Percentiles rank a stretch among this genome's conserved stretches.
These are phyloP conservation scores for Ceratotherium simum DNA, from an alignment of 2,113 vertebrate species.

Conservation along the genomic window DNA sequence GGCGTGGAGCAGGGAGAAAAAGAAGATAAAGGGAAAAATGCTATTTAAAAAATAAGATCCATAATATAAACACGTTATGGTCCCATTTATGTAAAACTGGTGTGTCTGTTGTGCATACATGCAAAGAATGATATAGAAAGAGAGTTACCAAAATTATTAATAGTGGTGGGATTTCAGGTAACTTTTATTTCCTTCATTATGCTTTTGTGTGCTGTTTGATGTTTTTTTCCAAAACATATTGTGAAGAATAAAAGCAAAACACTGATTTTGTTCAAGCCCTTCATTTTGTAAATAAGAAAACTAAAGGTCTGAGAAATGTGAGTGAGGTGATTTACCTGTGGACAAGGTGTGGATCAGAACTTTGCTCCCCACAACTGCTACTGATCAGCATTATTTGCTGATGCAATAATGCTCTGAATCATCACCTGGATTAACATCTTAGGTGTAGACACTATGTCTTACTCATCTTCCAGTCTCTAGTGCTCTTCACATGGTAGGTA, in stretches of 20 bases:
- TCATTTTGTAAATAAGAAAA: not conserved
- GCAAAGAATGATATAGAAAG: not conserved
- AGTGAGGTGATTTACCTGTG: not conserved
- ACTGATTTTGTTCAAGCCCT: not conserved
- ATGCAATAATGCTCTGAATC: not conserved
- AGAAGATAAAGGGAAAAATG: not conserved
- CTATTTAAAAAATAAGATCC: not conserved
- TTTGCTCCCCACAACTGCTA: not conserved
- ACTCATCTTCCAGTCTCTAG: not conserved
- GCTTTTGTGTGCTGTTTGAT: not conserved
- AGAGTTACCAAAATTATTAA: not conserved
- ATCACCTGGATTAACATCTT: not conserved
- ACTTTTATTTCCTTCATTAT: not conserved
- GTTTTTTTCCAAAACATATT: not conserved
- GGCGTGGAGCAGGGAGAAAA: not conserved
- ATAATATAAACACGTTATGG: not conserved
- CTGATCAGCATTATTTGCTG: not conserved
- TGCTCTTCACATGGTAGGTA: not conserved
- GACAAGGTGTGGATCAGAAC: not conserved
- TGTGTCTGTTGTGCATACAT: not conserved
- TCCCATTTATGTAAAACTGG: not conserved
- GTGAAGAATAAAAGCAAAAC: not conserved
- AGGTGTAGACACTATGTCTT: fast-evolving
- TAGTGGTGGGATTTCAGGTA: not conserved
- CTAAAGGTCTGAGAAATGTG: not conserved